phyloP scores from a whole-genome alignment of 1,140 invertebrate species.

The Camponotus pennsylvanicus region DNA sequence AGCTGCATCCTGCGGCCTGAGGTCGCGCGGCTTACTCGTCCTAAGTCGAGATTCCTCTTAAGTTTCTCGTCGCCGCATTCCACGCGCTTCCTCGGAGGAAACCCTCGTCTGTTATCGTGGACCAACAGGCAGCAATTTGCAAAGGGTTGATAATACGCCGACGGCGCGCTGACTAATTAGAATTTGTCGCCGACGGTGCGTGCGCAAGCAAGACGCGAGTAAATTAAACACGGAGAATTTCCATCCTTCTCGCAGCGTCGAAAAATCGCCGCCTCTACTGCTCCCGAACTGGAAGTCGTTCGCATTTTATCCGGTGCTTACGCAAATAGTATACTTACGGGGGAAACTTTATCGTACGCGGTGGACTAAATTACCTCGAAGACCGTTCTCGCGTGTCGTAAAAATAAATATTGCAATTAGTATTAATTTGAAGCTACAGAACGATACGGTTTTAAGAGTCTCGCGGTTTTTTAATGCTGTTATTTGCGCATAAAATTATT shows the following conservation, averaged over 20 bases:
- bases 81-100: neutral
- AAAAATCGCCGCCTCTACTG: slow-evolving; percentile 25
- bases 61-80: slow-evolving; percentile 23
- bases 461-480: neutral
- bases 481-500: neutral
- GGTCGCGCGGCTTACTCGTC: slow-evolving; percentile 12
- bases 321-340: slow-evolving; percentile 22
- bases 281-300: slow-evolving; percentile 5
- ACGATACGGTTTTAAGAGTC: neutral
- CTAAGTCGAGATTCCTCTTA: slow-evolving; percentile 59
- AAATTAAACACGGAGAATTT: slow-evolving; percentile 20
- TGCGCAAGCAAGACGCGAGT: slow-evolving; percentile 47
- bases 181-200: slow-evolving; percentile 60
- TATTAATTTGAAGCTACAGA: slow-evolving; percentile 20
- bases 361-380: slow-evolving; percentile 18
- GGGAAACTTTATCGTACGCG: slow-evolving; percentile 20
- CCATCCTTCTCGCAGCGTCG: neutral
- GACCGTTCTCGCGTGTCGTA: neutral
- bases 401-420: slow-evolving; percentile 45
- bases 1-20: neutral
- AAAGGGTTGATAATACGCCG: slow-evolving; percentile 69
- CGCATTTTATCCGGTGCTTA: slow-evolving; percentile 11
- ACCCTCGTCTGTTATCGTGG: slow-evolving; percentile 62
- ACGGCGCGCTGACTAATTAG: slow-evolving; percentile 70
- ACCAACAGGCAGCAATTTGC: slow-evolving; percentile 67